phyloP scores from a whole-genome alignment of 2,888 invertebrate genomes.

The Trachelus stipa region DNA sequence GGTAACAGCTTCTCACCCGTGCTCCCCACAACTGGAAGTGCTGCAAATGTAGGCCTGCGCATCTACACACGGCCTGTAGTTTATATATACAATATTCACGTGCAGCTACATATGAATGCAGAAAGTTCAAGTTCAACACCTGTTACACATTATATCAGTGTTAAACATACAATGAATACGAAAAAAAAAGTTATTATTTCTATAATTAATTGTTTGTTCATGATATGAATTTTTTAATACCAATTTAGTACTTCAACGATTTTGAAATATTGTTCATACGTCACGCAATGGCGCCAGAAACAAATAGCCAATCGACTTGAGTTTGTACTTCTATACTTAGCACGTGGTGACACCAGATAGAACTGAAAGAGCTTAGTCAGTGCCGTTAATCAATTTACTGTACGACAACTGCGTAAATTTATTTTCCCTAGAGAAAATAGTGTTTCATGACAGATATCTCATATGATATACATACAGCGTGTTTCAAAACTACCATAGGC shows the following conservation, averaged over 20 bases:
- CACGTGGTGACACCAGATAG: not conserved
- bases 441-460: not conserved
- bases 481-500: not conserved
- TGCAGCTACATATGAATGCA: not conserved
- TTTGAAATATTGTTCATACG: not conserved
- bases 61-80: not conserved
- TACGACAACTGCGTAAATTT: not conserved
- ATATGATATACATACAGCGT: not conserved
- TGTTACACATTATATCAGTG: not conserved
- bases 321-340: not conserved
- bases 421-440: not conserved
- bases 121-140: not conserved
- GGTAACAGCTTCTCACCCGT: not conserved
- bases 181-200: not conserved
- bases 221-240: not conserved
- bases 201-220: not conserved
- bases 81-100: not conserved
- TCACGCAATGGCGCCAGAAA: not conserved
- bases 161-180: not conserved
- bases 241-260: not conserved
- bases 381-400: not conserved
- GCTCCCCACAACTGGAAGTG: not conserved
- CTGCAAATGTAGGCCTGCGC: not conserved
- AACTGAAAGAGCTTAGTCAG: not conserved
- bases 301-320: not conserved